Conservation (phyloP, 2,888 invertebrate species). For the Cetonia aurata region DNA sequence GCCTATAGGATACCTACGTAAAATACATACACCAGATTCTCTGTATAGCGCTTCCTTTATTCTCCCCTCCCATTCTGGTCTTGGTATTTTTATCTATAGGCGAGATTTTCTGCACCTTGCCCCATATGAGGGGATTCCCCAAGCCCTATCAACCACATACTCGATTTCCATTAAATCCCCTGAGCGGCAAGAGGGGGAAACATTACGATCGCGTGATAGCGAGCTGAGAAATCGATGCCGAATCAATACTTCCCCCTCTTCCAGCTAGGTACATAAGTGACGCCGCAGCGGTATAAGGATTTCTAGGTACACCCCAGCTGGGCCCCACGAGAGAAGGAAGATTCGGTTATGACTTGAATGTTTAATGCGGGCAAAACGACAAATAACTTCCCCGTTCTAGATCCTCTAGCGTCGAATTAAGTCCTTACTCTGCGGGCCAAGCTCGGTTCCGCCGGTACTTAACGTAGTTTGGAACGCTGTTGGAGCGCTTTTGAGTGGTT, state of each 20-base stretch:
- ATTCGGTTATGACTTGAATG: conserved; percentile 41
- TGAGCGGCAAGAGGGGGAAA: conserved; percentile 14
- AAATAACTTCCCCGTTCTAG: conserved; percentile 24
- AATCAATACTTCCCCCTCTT: conserved; percentile 25
- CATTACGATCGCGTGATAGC: conserved; percentile 25
- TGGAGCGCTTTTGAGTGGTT: no score
- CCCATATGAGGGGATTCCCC: not conserved
- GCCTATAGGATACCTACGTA: not conserved
- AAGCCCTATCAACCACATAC: not conserved
- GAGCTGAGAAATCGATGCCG: conserved; percentile 34
- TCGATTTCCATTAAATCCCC: conserved; percentile 24
- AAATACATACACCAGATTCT: conserved; percentile 4
- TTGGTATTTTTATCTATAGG: conserved; percentile 28
- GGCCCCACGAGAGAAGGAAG: conserved; percentile 14
- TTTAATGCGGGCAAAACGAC: conserved; percentile 39
- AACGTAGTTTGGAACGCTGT: conserved; percentile 7
- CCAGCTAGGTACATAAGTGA: not conserved
- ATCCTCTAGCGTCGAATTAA: conserved; percentile 35
- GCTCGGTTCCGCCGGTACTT: conserved; percentile 4
- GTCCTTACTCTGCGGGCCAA: conserved; percentile 21
- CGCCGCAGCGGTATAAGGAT: conserved; percentile 10
- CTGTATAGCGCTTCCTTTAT: not conserved
- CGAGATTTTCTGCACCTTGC: not conserved
- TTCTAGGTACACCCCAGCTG: conserved; percentile 1
- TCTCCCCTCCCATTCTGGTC: conserved; percentile 4